A percentile compares a stretch with the other conserved stretches of the same genome.
These are phyloP conservation scores for Neria commutata DNA, from an alignment of 2,888 invertebrate species.

Conservation along the genomic window DNA sequence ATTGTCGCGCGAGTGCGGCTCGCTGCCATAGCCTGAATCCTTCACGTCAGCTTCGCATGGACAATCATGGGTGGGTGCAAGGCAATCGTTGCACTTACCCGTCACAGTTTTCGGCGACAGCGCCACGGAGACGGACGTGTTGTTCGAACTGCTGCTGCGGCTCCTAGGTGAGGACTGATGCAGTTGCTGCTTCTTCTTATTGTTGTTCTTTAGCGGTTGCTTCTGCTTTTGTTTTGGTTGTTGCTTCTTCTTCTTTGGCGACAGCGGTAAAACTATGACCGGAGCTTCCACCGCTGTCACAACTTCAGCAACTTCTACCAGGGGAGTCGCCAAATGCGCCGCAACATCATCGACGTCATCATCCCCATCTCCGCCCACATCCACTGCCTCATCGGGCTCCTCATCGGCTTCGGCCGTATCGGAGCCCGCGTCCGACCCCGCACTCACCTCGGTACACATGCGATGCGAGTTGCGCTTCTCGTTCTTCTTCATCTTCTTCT, in stretches of 20 bases:
- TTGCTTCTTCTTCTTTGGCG: conserved; percentile 41
- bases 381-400: conserved; percentile 41
- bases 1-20: conserved; percentile 68
- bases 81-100: conserved; percentile 51
- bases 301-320: conserved; percentile 1
- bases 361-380: conserved; percentile 19
- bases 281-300: conserved; percentile 40
- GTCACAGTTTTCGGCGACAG: background rate
- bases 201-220: conserved; percentile 32
- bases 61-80: conserved; percentile 49
- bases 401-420: conserved; percentile 54
- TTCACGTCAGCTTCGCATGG: conserved; percentile 65
- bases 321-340: conserved; percentile 1
- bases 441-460: conserved; percentile 37
- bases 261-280: no score
- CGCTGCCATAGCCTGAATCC: conserved; percentile 90
- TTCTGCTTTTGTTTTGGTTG: conserved; percentile 43
- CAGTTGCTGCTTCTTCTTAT: conserved; percentile 23
- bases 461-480: conserved; percentile 62
- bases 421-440: conserved; percentile 58
- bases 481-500: conserved; percentile 75
- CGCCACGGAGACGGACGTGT: conserved; percentile 5
- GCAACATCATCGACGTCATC: conserved; percentile 30
- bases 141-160: conserved; percentile 14
- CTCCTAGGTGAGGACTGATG: conserved; percentile 4